Percentiles rank a stretch among this genome's conserved stretches.
Conservation (phyloP, 2,888 invertebrate species). For the Spilosoma lubricipeda region DNA sequence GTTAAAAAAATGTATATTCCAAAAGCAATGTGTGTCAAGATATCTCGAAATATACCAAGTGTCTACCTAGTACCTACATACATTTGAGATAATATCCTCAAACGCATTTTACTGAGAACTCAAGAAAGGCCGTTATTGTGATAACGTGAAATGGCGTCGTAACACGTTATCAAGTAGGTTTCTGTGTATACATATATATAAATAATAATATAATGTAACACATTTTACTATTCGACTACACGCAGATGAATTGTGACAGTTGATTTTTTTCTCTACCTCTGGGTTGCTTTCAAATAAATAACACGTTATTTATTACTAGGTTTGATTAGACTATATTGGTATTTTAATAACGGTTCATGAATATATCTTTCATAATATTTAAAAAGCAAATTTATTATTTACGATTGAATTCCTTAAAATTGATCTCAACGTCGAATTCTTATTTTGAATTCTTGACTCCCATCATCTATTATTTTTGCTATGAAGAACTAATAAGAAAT, state of each 20-base stretch:
- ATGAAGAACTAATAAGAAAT: too few species aligned
- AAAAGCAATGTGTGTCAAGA: background rate
- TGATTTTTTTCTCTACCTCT: slow-evolving; percentile 39
- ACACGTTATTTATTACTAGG: slow-evolving; percentile 27
- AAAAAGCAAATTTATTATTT: slow-evolving; percentile 26
- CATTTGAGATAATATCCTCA: slow-evolving; percentile 18
- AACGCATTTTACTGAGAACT: slow-evolving; percentile 28
- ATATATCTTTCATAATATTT: slow-evolving; percentile 19
- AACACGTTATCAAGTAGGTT: slow-evolving; percentile 23
- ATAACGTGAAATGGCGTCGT: slow-evolving; percentile 32
- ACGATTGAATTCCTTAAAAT: too few species aligned
- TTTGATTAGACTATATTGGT: background rate
- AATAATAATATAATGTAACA: slow-evolving; percentile 1
- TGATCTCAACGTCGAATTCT: too few species aligned
- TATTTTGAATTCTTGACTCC: background rate
- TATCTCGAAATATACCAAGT: background rate
- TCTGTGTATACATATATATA: slow-evolving; percentile 13
- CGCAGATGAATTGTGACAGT: slow-evolving; percentile 34
- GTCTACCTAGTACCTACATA: slow-evolving; percentile 16
- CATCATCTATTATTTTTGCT: too few species aligned
- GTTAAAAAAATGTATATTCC: background rate
- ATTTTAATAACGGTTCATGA: slow-evolving; percentile 19
- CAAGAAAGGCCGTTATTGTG: slow-evolving; percentile 26
- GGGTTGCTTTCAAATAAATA: slow-evolving; percentile 8
- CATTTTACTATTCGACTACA: slow-evolving; percentile 1